phyloP scores from a whole-genome alignment of 2,797 vertebrate genomes.

The Lindbergichthys nudifrons region DNA sequence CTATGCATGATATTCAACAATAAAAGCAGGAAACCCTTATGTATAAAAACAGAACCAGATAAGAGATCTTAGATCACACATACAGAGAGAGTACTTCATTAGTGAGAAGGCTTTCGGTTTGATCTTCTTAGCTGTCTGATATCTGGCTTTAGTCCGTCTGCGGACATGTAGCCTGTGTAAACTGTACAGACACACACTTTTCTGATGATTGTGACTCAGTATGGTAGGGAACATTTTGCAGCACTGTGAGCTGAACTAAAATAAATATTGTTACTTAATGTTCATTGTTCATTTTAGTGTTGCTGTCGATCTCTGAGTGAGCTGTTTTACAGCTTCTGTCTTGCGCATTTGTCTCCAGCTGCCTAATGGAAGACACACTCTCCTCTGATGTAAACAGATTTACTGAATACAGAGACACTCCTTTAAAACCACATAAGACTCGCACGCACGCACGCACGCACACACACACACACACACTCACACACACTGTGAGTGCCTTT shows the following conservation, averaged over 20 bases:
- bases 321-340: slow-evolving; percentile 20
- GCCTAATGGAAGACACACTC: slow-evolving; percentile 37
- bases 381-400: slow-evolving; percentile 49
- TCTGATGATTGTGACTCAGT: not conserved
- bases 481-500: slow-evolving; percentile 5
- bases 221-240: not conserved
- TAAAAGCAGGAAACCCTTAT: not conserved
- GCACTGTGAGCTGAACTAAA: slow-evolving; percentile 4
- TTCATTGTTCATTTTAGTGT: slow-evolving; percentile 1
- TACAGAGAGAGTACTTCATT: not conserved
- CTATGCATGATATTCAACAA: not conserved
- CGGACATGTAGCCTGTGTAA: not conserved
- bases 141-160: not conserved
- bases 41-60: not conserved
- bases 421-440: slow-evolving; percentile 41
- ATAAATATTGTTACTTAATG: slow-evolving; percentile 31
- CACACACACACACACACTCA: not conserved
- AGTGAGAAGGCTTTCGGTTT: not conserved
- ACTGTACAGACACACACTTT: no score
- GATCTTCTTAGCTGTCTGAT: slow-evolving; percentile 7
- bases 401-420: slow-evolving; percentile 35
- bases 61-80: not conserved
- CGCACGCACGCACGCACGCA: not conserved
- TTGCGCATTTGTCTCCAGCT: slow-evolving; percentile 33
- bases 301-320: slow-evolving; percentile 17